phyloP scores from a whole-genome alignment of 2,113 vertebrate genomes.

The Oreochromis aureus region DNA sequence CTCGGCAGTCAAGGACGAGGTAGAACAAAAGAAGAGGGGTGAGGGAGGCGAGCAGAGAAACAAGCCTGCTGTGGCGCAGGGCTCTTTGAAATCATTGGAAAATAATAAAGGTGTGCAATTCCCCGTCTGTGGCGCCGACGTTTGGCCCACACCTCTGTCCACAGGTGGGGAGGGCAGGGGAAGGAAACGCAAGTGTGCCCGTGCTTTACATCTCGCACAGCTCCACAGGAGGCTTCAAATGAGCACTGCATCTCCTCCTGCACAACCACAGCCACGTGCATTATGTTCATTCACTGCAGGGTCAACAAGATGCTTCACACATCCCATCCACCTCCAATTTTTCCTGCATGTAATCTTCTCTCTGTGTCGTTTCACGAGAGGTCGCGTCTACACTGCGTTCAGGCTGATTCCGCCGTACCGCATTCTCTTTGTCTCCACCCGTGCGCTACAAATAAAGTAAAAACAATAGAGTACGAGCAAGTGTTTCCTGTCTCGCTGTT shows the following conservation, averaged over 20 bases:
- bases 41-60: slow-evolving; percentile 21
- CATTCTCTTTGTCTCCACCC: slow-evolving; percentile 6
- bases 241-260: neutral
- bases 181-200: neutral
- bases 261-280: neutral
- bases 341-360: neutral
- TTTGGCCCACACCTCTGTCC: slow-evolving; percentile 9
- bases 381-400: neutral
- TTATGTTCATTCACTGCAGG: neutral
- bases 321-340: neutral
- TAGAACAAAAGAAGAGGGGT: slow-evolving; percentile 58
- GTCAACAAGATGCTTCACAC: neutral
- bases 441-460: neutral
- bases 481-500: neutral
- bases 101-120: slow-evolving; percentile 32
- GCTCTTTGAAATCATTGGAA: slow-evolving; percentile 41
- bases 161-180: slow-evolving; percentile 19
- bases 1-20: slow-evolving; percentile 62
- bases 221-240: neutral
- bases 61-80: slow-evolving; percentile 20
- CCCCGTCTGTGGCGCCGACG: neutral
- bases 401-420: neutral
- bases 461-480: neutral
- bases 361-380: neutral
- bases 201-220: neutral